Base-by-base conservation (phyloP, 2,888 invertebrate species). In the Lepidonotus clava region DNA sequence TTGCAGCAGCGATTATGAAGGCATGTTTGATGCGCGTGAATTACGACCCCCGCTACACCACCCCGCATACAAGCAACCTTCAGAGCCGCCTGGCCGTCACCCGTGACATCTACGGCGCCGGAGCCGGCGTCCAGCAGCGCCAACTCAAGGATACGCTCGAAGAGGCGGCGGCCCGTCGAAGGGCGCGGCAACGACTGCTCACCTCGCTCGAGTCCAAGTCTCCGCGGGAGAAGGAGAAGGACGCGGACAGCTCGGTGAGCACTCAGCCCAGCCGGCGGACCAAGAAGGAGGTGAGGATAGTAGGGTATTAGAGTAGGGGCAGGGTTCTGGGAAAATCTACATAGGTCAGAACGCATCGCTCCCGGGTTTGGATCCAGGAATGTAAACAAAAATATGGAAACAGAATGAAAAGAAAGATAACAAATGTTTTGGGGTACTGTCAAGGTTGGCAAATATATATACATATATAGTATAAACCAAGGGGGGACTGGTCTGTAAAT, bases 11-110 rank as follows among this genome's bases (percentile, higher is more conserved):
- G 40, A 87, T 80, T 8, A 89, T 89, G 89, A 89, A 88, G 77
- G 88, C 89, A 28, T 86, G 88, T 71, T 71, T 89, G 84, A 88
- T 89, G 89, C 88, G 86, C 80, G 89, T 89, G 21, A 89, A 89
- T 76, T 89, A 89, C 77, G 86, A 87, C 86, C 89, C 88, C 28
- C 86, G 71, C 40, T 89, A 88, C 71, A 84, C 86, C 21, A 86
- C 86, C 8, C 88, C 89, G 8, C 88, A 88, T 61, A n/a, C 84
- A 6, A 0, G 32, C 6, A 83, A 8, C 6, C 61, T 61, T n/a
- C 61, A 86, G 76, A 66, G 71, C 46, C 67, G 85, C 61, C 51
- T 85, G 32, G 46, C 67, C 34, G 38, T 67, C 32, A 71, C 85
- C 38, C 67, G 71, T 32, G 85, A 85, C 46, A 85, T 85, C 71